Conservation (phyloP, 2,888 invertebrate species). For the Nemapogon koenigi region DNA sequence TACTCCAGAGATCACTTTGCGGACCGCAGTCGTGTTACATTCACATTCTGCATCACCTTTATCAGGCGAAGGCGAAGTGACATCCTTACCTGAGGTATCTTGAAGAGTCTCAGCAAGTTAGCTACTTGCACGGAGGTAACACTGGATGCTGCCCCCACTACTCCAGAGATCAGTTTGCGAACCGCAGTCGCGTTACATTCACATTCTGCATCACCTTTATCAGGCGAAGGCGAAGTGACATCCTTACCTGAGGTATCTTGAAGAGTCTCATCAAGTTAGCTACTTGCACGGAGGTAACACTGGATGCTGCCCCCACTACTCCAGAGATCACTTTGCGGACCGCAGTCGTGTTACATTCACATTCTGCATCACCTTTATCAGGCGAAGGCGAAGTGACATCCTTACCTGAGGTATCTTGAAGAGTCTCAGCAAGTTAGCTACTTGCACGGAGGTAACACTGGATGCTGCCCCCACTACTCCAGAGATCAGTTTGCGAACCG, state of each 20-base stretch:
- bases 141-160: conserved; percentile 70
- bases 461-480: conserved; percentile 65
- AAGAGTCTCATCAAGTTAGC: conserved; percentile 77
- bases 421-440: conserved; percentile 82
- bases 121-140: conserved; percentile 97
- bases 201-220: conserved; percentile 86
- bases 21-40: conserved; percentile 74
- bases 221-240: too few relatives aligned
- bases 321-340: conserved; percentile 35
- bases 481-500: conserved; percentile 47
- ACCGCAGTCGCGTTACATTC: conserved; percentile 78
- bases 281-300: conserved; percentile 89
- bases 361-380: conserved; percentile 88
- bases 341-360: conserved; percentile 79
- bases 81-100: conserved; percentile 75
- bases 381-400: too few relatives aligned
- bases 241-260: conserved; percentile 71
- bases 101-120: conserved; percentile 81
- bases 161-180: conserved; percentile 50
- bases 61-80: too few relatives aligned
- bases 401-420: conserved; percentile 85
- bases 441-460: conserved; percentile 95
- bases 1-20: conserved; percentile 52
- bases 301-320: conserved; percentile 47
- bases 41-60: conserved; percentile 87